These are phyloP conservation scores for Menidia beryllina DNA, from an alignment of 2,113 vertebrate genomes.

Conservation along the genomic window DNA sequence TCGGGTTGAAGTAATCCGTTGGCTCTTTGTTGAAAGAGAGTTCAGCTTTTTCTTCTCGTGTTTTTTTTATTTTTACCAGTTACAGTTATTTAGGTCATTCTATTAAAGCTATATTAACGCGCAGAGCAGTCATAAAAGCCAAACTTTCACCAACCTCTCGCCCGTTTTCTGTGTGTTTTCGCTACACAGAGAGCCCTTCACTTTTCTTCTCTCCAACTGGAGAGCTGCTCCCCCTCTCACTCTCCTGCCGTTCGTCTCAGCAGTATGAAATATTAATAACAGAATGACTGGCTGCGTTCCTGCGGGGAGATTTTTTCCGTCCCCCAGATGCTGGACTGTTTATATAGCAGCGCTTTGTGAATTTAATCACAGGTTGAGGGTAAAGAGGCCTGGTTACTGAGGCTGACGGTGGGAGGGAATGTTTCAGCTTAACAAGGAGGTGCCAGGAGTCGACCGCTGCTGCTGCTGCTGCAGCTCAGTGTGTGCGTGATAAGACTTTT, in stretches of 20 bases:
- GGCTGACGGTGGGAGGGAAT: constrained; percentile 58
- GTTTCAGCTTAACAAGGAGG: constrained; percentile 73
- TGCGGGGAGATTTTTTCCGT: constrained; percentile 71
- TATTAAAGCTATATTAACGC: background rate
- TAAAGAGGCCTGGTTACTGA: constrained; percentile 53
- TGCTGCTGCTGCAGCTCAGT: constrained; percentile 34
- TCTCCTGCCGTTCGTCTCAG: constrained; percentile 37
- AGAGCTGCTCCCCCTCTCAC: background rate
- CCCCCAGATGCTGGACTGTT: constrained; percentile 78
- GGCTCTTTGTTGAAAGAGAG: no score
- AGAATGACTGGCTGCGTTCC: constrained; percentile 75
- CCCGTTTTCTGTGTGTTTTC: background rate
- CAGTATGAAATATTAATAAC: constrained; percentile 82
- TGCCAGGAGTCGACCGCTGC: constrained; percentile 55
- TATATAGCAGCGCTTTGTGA: constrained; percentile 78
- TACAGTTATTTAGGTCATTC: background rate
- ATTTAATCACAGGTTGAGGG: constrained; percentile 73
- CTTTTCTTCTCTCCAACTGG: constrained; percentile 29
- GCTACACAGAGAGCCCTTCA: constrained; percentile 15
- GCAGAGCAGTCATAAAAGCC: background rate
- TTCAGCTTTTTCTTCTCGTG: background rate
- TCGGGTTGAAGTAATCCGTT: background rate
- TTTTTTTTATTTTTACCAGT: background rate
- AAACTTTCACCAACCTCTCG: background rate
- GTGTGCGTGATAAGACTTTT: constrained; percentile 43